Evolutionary conservation across 1,140 invertebrate species (phyloP).

Genomic region (Leptinotarsa texana): DNA sequence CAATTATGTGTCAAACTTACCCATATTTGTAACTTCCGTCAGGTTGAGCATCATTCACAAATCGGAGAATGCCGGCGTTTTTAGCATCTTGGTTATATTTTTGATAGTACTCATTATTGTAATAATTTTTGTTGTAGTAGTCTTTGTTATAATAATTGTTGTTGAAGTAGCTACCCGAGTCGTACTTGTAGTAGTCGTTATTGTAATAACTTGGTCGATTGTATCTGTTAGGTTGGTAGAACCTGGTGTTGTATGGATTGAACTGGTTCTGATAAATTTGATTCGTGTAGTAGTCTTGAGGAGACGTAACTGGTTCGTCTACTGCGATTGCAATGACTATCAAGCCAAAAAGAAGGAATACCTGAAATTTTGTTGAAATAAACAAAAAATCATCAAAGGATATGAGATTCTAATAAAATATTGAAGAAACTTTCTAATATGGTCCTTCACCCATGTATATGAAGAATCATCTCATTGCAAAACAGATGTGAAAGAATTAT

Average conservation of each 20-base stretch:
- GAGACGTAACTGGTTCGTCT: too few relatives aligned
- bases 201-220: neutral
- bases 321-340: too few relatives aligned
- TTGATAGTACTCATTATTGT: neutral
- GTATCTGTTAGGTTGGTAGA: neutral
- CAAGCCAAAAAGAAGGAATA: too few relatives aligned
- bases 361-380: too few relatives aligned
- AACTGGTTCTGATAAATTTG: neutral
- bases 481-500: too few relatives aligned
- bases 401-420: too few relatives aligned
- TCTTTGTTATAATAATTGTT: slow-evolving; percentile 10
- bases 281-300: too few relatives aligned
- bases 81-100: slow-evolving; percentile 8
- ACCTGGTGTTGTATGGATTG: too few relatives aligned
- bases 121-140: slow-evolving; percentile 5
- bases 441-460: too few relatives aligned
- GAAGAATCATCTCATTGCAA: too few relatives aligned
- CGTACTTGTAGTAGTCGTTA: slow-evolving; percentile 11
- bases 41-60: slow-evolving; percentile 21
- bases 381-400: too few relatives aligned
- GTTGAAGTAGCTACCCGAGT: neutral
- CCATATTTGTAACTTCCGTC: slow-evolving; percentile 25
- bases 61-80: slow-evolving; percentile 24
- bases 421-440: too few relatives aligned
- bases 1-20: neutral